Evolutionary conservation across 2,888 invertebrate genomes (phyloP).

Genomic region (Aphidius colemani): DNA sequence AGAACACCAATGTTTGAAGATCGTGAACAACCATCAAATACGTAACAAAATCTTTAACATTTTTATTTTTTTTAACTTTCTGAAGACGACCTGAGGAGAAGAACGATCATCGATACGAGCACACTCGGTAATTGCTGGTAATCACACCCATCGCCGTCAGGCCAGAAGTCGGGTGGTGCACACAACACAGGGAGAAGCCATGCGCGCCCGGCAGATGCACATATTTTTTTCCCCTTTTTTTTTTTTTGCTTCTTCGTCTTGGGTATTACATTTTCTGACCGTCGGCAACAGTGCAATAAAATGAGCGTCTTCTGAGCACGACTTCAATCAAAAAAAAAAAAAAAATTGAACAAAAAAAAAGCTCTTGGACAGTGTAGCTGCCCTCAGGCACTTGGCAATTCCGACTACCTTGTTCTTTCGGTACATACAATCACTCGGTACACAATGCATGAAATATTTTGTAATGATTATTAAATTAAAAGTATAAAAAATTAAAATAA

Average conservation of each 20-base stretch:
- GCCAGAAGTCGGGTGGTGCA: conserved; percentile 23
- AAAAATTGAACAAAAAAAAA: no score
- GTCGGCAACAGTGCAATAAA: conserved; percentile 22
- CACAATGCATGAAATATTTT: no score
- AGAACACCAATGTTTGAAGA: conserved; percentile 25
- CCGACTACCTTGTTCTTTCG: no score
- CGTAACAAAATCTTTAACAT: not conserved
- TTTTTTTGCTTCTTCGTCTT: conserved; percentile 19
- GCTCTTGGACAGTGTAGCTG: no score
- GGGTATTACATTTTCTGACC: conserved; percentile 29
- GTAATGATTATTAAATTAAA: no score
- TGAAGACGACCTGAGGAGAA: conserved; percentile 17
- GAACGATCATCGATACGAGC: conserved; percentile 28
- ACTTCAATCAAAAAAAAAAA: no score
- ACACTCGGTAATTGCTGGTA: conserved; percentile 44
- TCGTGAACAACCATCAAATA: conserved; percentile 5
- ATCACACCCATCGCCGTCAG: conserved; percentile 46
- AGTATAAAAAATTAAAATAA: no score
- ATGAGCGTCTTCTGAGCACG: conserved; percentile 8
- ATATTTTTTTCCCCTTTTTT: conserved; percentile 38
- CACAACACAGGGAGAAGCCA: conserved; percentile 13
- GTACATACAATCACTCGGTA: no score
- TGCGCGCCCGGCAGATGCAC: conserved; percentile 43
- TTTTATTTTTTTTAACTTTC: conserved; percentile 7
- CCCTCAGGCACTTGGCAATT: no score